Evolutionary conservation across 2,113 vertebrate species (phyloP).

Genomic region (Electrona antarctica): DNA sequence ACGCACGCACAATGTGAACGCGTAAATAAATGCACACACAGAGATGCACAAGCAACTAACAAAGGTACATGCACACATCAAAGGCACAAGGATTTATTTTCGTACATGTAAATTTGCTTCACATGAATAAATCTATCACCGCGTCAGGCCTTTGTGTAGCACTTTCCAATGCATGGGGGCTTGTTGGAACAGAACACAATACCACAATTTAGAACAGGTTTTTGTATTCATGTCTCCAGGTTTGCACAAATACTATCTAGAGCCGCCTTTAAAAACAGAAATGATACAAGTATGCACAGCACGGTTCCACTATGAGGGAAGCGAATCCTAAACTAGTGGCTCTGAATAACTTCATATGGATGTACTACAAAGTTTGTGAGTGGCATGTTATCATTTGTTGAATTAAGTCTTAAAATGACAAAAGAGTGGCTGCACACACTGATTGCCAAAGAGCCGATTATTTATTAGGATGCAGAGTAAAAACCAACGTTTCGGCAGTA

Average conservation of each 20-base stretch:
- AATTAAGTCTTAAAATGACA: too few species aligned
- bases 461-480: too few species aligned
- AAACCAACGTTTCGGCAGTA: too few species aligned
- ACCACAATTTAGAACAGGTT: slow-evolving; percentile 4
- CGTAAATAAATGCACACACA: neutral
- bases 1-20: neutral
- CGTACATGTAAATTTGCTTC: slow-evolving; percentile 25
- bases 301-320: neutral
- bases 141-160: slow-evolving; percentile 34
- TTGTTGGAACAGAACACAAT: slow-evolving; percentile 28
- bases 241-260: slow-evolving; percentile 25
- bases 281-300: neutral
- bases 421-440: too few species aligned
- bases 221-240: slow-evolving; percentile 25
- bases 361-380: neutral
- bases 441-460: too few species aligned
- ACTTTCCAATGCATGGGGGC: slow-evolving; percentile 24
- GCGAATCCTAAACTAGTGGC: neutral
- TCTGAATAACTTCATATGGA: neutral
- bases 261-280: slow-evolving; percentile 4
- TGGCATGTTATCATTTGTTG: neutral
- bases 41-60: slow-evolving; percentile 1
- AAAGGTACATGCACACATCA: slow-evolving; percentile 28
- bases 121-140: slow-evolving; percentile 56
- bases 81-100: slow-evolving; percentile 39